Percentiles rank a stretch among this genome's conserved stretches.
These are phyloP conservation scores for Thereva nobilitata DNA, from an alignment of 2,888 invertebrate genomes.

Conservation along the genomic window DNA sequence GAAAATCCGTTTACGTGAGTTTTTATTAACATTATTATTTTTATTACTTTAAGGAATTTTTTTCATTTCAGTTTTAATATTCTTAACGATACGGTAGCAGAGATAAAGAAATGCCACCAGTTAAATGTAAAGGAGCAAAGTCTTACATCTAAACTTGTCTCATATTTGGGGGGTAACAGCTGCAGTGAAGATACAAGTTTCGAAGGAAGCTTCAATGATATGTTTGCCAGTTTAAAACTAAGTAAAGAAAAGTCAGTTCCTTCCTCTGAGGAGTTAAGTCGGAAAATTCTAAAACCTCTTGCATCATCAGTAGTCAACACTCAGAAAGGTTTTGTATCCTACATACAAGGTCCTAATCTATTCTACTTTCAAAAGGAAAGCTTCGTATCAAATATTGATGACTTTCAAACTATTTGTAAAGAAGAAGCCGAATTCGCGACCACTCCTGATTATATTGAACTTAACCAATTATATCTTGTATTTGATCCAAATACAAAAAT, in stretches of 20 bases:
- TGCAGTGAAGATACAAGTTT: neutral
- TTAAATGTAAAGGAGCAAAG: conserved; percentile 1
- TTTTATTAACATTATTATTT: conserved; percentile 1
- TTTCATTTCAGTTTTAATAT: conserved; percentile 24
- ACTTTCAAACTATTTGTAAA: conserved; percentile 39
- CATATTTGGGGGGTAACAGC: conserved; percentile 34
- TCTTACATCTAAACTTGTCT: conserved; percentile 12
- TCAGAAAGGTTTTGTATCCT: conserved; percentile 61
- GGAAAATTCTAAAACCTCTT: neutral
- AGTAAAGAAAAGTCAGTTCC: no score
- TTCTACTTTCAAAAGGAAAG: conserved; percentile 63
- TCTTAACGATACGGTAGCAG: conserved; percentile 40
- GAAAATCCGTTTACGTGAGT: conserved; percentile 39
- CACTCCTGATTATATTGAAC: conserved; percentile 43
- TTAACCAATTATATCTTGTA: conserved; percentile 68
- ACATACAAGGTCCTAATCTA: conserved; percentile 64
- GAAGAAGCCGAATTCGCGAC: conserved; percentile 42
- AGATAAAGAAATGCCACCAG: conserved; percentile 42
- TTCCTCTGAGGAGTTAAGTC: no score
- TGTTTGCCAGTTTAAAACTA: no score
- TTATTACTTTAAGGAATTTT: conserved; percentile 16
- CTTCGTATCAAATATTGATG: conserved; percentile 21
- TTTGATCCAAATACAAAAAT: conserved; percentile 61
- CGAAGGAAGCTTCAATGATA: neutral
- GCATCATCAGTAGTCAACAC: neutral